Evolutionary conservation across 2,113 vertebrate genomes (phyloP).

Genomic region (Isichthys henryi): DNA sequence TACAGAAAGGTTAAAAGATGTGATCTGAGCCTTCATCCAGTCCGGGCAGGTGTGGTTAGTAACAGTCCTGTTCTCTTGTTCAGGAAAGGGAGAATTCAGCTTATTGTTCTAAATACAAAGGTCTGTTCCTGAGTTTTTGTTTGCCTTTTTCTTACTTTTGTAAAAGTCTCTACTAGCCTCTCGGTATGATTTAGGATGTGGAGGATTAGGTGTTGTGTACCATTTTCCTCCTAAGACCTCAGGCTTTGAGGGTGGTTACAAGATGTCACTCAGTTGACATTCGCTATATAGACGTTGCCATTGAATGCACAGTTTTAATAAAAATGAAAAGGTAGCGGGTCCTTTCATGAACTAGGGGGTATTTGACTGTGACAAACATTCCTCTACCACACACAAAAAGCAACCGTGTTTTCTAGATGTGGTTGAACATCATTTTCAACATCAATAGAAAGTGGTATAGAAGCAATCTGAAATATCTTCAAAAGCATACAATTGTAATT

Average conservation of each 20-base stretch:
- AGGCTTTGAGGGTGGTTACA: not conserved
- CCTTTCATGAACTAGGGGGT: not conserved
- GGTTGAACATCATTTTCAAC: not conserved
- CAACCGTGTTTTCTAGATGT: not conserved
- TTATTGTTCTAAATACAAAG: conserved; percentile 4
- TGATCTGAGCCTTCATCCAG: not conserved
- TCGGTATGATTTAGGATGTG: not conserved
- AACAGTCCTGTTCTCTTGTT: not conserved
- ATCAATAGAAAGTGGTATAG: not conserved
- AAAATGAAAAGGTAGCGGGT: not conserved
- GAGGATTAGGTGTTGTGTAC: not conserved
- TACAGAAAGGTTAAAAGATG: not conserved
- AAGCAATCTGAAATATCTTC: not conserved
- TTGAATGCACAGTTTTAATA: not conserved
- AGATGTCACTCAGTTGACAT: conserved; percentile 1
- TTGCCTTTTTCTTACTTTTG: conserved; percentile 7
- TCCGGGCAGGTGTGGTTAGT: conserved; percentile 2
- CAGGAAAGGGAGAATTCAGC: not conserved
- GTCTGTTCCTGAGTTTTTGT: not conserved
- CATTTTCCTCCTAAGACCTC: not conserved
- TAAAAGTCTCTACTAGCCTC: not conserved
- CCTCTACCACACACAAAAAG: not conserved
- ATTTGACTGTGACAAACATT: not conserved
- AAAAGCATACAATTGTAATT: not conserved
- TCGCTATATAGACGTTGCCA: not conserved